phyloP scores from a whole-genome alignment of 2,113 vertebrate species.

The Nesoenas mayeri region DNA sequence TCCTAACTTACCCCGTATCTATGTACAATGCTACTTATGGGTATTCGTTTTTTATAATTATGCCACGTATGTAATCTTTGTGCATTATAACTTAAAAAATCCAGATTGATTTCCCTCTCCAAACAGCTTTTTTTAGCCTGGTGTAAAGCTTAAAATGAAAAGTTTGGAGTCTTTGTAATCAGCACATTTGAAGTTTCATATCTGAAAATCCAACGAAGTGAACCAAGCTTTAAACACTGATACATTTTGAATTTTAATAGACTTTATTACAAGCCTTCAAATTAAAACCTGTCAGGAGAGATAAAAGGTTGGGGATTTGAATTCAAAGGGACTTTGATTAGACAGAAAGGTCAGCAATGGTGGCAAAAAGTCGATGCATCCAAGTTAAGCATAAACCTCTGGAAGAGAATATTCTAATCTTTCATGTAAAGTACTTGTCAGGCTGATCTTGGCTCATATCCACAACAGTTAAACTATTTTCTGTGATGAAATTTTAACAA shows the following conservation, averaged over 20 bases:
- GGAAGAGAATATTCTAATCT: conserved; percentile 72
- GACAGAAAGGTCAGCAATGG: conserved; percentile 69
- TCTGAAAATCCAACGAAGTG: conserved; percentile 28
- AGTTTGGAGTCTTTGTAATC: conserved; percentile 24
- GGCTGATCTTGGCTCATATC: conserved; percentile 60
- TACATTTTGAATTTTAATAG: conserved; percentile 67
- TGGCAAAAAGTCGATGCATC: conserved; percentile 67
- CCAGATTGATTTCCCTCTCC: neutral
- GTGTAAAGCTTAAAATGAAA: neutral
- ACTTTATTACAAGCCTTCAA: conserved; percentile 72
- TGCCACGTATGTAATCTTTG: neutral
- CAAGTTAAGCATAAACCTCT: conserved; percentile 75
- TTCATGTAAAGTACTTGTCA: conserved; percentile 70
- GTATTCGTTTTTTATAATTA: neutral
- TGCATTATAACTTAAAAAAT: neutral
- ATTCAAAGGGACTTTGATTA: conserved; percentile 74
- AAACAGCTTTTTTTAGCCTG: neutral
- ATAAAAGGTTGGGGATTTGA: conserved; percentile 69
- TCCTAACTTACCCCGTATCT: neutral
- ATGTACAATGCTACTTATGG: neutral
- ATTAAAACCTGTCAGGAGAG: conserved; percentile 74
- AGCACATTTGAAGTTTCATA: conserved; percentile 36
- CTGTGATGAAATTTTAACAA: conserved; percentile 70
- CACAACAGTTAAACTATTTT: conserved; percentile 72
- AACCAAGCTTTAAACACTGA: conserved; percentile 25